Evolutionary conservation across 2,113 vertebrate species (phyloP).

Genomic region (Cryptomyrus ogoouensis): DNA sequence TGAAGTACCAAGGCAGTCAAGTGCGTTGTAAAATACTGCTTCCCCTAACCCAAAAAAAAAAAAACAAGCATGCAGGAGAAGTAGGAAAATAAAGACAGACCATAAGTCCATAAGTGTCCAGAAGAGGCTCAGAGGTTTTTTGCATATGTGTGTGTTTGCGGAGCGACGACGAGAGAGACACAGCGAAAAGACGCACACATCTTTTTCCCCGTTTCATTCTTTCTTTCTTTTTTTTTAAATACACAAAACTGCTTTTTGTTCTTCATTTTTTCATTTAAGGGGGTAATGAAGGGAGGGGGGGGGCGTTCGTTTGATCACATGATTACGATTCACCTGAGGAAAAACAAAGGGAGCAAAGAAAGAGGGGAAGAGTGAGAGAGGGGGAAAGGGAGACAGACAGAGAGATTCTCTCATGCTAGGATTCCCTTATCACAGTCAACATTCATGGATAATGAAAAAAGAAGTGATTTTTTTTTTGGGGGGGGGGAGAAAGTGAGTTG

Average conservation of each 20-base stretch:
- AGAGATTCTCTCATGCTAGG: slow-evolving; percentile 58
- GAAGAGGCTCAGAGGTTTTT: slow-evolving; percentile 38
- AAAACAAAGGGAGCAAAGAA: slow-evolving; percentile 65
- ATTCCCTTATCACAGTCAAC: slow-evolving; percentile 80
- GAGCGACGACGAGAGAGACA: slow-evolving; percentile 50
- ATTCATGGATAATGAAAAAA: slow-evolving; percentile 70
- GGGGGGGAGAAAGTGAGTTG: slow-evolving; percentile 46
- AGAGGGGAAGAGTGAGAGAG: slow-evolving; percentile 25
- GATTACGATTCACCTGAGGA: slow-evolving; percentile 67
- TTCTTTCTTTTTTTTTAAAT: slow-evolving; percentile 43
- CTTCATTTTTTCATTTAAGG: slow-evolving; percentile 63
- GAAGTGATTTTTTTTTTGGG: slow-evolving; percentile 70
- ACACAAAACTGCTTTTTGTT: slow-evolving; percentile 65
- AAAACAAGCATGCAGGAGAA: slow-evolving; percentile 30
- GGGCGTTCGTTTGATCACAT: slow-evolving; percentile 64
- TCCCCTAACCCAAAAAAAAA: slow-evolving; percentile 19
- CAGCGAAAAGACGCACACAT: slow-evolving; percentile 38
- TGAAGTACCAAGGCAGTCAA: slow-evolving; percentile 31
- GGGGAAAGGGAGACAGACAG: slow-evolving; percentile 52
- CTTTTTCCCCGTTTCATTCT: slow-evolving; percentile 43
- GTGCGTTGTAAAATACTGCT: slow-evolving; percentile 20
- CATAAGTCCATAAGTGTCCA: slow-evolving; percentile 32
- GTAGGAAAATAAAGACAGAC: slow-evolving; percentile 20
- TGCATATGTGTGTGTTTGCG: slow-evolving; percentile 43
- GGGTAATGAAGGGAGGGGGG: slow-evolving; percentile 61